Evolutionary conservation across 2,797 vertebrate genomes (phyloP), one percentile per base, ranked within the genome.

Genomic region (Neoniphon sammara): DNA sequence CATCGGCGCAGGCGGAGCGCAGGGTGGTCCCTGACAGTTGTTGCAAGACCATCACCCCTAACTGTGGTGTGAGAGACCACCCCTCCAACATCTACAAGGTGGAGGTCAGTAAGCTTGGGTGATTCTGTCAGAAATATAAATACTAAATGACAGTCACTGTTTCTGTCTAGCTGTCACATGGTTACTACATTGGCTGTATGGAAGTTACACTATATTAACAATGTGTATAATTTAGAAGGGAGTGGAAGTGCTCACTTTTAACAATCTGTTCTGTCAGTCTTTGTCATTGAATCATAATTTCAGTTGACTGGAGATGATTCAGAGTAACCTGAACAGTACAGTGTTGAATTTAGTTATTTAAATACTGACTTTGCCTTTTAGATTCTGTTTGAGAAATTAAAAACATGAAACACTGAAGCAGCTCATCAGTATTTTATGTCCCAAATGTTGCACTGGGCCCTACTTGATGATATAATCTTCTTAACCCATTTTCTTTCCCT

Each of bases 31-130:
- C 96, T 0, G 96, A 97, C 85, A 97, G 96, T 92, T 97, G 96
- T 91, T 97, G 96, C 72, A 97, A 97, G 87, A 96, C 93, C 0
- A 80, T 95, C 65, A 95, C 94, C 20, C 73, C 42, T 0, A 25
- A 5, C 7, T 97, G 96, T 31, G 96, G 96, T 60, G 87, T 14
- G 52, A 92, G 95, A 68, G 92, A 94, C 80, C 96, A 96, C 85
- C 96, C 96, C 6, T 97, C 96, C 78, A 97, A 97, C 88, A 95
- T 97, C 91, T 97, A 96, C 91, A 96, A 95, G 78, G 95, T 96
- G 71, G 96, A 97, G 95, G 96, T 96, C 53, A 85, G 94, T 89
- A 27, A 12, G 25, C 4, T n/a, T 12, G 7, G 7, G 42, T 1
- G 2, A 20, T 23, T 21, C 31, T 47, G 9, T 27, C 25, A 7